phyloP scores from a whole-genome alignment of 2,888 invertebrate species.

The Thysanoteuthis rhombus region DNA sequence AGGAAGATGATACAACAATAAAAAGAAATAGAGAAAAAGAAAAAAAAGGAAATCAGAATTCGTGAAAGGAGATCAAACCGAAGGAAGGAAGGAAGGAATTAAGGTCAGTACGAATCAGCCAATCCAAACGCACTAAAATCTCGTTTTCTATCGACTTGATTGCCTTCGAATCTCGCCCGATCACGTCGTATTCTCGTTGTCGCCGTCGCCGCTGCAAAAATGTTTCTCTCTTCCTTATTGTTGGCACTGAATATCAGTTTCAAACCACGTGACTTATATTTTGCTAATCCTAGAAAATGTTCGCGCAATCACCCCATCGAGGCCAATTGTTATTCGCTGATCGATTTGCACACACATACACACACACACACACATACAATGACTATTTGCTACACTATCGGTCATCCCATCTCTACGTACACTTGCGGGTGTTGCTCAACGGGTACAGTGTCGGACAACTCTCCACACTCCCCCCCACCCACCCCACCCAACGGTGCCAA shows the following conservation, averaged over 20 bases:
- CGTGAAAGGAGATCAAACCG: background rate
- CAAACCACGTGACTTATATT: background rate
- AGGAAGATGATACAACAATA: background rate
- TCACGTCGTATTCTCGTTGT: background rate
- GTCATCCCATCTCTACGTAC: background rate
- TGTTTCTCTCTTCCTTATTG: background rate
- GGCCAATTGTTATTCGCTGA: background rate
- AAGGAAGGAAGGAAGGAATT: background rate
- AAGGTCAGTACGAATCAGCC: background rate
- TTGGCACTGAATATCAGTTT: background rate
- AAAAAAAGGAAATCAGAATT: background rate
- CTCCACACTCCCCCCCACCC: no score
- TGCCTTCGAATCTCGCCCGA: background rate
- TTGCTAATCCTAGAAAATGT: conserved; percentile 12
- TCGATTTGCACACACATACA: background rate
- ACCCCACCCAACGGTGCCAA: no score
- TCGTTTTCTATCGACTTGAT: background rate
- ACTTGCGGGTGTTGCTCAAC: background rate
- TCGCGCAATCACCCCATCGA: background rate
- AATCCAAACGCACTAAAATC: background rate
- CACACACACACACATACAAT: no score
- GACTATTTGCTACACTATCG: background rate
- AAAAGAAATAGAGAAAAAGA: background rate
- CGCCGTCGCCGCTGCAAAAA: background rate
- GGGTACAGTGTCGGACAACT: background rate